Conservation (phyloP, 2,797 vertebrate species). For the Tarsius wallacei region DNA sequence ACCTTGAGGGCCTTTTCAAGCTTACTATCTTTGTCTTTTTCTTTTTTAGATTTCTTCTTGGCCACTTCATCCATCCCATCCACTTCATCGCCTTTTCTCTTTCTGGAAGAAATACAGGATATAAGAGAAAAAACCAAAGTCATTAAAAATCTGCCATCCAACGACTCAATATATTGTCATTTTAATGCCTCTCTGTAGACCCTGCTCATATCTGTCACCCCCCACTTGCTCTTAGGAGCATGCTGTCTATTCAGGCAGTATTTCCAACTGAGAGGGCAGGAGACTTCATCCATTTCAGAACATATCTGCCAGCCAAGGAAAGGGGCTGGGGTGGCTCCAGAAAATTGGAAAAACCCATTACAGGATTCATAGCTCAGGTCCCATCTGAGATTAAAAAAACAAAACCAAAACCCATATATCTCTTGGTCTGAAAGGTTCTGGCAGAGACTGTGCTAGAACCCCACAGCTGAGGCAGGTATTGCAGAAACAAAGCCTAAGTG, state of each 20-base stretch:
- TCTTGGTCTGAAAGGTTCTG: neutral
- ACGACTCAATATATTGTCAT: rapidly evolving
- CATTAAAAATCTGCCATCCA: neutral
- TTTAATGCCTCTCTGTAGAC: neutral
- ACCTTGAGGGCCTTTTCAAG: constrained; percentile 97
- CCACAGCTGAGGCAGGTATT: rapidly evolving
- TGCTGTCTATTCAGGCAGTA: rapidly evolving
- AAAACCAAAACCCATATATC: neutral
- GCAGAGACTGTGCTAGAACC: neutral
- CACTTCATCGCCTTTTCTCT: constrained; percentile 95
- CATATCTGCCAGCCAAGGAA: neutral
- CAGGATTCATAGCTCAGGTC: neutral
- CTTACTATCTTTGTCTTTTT: constrained; percentile 94
- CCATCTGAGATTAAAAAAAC: neutral
- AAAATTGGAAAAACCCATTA: neutral
- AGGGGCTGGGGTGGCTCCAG: neutral
- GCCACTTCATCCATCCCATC: constrained; percentile 92
- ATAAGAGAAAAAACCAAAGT: neutral
- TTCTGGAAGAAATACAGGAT: constrained; percentile 90
- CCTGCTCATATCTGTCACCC: too few species aligned
- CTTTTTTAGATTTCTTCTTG: constrained; percentile 96
- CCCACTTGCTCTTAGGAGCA: too few species aligned
- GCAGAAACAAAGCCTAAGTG: neutral
- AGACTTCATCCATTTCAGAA: neutral
- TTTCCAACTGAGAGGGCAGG: neutral